Evolutionary conservation across 2,797 vertebrate species (phyloP).

Genomic region (Melanotaenia boesemani): DNA sequence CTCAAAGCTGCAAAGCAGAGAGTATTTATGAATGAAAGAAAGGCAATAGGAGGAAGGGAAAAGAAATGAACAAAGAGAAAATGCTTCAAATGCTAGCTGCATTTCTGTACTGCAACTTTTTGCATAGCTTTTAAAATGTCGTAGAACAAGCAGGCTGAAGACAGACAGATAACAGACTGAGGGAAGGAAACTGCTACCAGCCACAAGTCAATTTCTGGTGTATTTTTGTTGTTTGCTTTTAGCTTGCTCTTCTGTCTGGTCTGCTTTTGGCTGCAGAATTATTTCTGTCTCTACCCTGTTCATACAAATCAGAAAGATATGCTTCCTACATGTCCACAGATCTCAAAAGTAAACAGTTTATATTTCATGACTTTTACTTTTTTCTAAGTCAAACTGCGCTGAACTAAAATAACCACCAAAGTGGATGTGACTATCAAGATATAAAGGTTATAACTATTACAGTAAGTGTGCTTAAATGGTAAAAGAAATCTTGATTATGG

Average conservation of each 20-base stretch:
- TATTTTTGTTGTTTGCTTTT: background rate
- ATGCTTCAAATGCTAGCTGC: background rate
- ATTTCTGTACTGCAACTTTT: background rate
- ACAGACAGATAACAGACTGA: slow-evolving; percentile 14
- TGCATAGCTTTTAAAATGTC: slow-evolving; percentile 8
- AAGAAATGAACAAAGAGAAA: slow-evolving; percentile 9
- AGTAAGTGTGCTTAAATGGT: too few species aligned
- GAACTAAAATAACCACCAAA: background rate
- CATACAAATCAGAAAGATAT: background rate
- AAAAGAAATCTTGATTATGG: too few species aligned
- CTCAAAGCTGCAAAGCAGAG: slow-evolving; percentile 47
- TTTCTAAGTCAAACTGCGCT: background rate
- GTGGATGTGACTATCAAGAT: background rate
- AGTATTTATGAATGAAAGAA: slow-evolving; percentile 29
- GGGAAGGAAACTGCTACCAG: slow-evolving; percentile 19
- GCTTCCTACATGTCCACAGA: background rate
- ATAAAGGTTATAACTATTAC: too few species aligned
- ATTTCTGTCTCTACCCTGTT: background rate
- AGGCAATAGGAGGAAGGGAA: background rate
- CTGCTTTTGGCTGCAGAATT: background rate
- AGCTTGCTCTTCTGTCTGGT: background rate
- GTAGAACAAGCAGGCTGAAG: background rate
- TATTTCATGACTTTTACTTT: too few species aligned
- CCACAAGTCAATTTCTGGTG: slow-evolving; percentile 6
- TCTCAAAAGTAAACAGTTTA: background rate